Conservation (phyloP, 2,888 invertebrate genomes). For the Cremastobaeus sp. region DNA sequence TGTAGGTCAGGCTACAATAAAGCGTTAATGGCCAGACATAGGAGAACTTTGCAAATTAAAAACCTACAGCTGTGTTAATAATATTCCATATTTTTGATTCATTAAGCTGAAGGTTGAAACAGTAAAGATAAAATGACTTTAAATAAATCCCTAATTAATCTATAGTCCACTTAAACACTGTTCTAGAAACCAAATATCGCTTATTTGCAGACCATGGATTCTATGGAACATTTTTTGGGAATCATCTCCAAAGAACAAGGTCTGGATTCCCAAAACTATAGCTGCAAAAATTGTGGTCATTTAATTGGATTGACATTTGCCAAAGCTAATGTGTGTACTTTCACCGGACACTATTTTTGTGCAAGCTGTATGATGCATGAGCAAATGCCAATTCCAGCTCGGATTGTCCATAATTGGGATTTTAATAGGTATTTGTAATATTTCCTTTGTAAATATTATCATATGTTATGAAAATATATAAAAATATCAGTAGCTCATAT, state of each 20-base stretch:
- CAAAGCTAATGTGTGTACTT: slow-evolving; percentile 86
- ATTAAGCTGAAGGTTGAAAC: too few relatives aligned
- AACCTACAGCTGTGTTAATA: too few relatives aligned
- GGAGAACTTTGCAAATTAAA: too few relatives aligned
- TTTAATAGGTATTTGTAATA: slow-evolving; percentile 84
- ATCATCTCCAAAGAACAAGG: slow-evolving; percentile 88
- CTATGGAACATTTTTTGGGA: slow-evolving; percentile 83
- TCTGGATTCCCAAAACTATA: slow-evolving; percentile 91
- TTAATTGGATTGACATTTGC: slow-evolving; percentile 82
- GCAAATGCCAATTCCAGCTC: slow-evolving; percentile 89
- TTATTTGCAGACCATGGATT: slow-evolving; percentile 49
- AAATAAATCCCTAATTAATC: too few relatives aligned
- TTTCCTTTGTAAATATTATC: too few relatives aligned
- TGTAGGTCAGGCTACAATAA: too few relatives aligned
- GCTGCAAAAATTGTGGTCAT: slow-evolving; percentile 86
- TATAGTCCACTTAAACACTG: too few relatives aligned
- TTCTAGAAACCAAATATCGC: background rate
- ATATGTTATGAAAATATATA: too few relatives aligned
- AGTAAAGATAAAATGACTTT: background rate
- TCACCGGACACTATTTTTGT: slow-evolving; percentile 94
- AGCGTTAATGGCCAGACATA: too few relatives aligned
- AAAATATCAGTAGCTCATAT: too few relatives aligned
- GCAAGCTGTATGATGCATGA: slow-evolving; percentile 91
- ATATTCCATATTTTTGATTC: too few relatives aligned
- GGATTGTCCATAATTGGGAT: slow-evolving; percentile 97